phyloP scores from a whole-genome alignment of 2,888 invertebrate species.

The Schizaphis graminum region DNA sequence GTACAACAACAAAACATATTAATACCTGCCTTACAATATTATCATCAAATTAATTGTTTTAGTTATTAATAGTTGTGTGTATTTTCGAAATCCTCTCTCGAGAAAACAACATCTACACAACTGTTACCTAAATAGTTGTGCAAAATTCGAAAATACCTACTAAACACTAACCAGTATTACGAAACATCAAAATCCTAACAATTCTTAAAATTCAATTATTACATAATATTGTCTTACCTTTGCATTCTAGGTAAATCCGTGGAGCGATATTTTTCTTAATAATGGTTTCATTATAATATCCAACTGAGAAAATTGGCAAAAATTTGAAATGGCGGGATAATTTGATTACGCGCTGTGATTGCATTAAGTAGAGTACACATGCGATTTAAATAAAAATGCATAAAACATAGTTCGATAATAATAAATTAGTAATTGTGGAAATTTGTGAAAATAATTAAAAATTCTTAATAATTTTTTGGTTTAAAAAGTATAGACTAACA shows the following conservation, averaged over 20 bases:
- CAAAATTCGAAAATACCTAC: not conserved
- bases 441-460: conserved; percentile 10
- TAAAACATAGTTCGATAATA: conserved; percentile 35
- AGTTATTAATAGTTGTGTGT: not conserved
- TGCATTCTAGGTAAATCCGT: conserved; percentile 15
- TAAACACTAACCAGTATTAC: not conserved
- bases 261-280: not conserved
- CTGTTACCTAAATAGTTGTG: not conserved
- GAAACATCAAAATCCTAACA: not conserved
- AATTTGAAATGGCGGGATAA: conserved; percentile 19
- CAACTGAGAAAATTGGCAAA: not conserved
- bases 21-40: not conserved
- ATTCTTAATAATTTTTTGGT: conserved; percentile 18
- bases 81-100: not conserved
- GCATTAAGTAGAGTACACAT: conserved; percentile 29
- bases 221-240: conserved; percentile 21
- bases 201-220: not conserved
- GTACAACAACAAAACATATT: not conserved
- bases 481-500: conserved; percentile 46
- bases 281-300: not conserved
- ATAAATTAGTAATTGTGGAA: conserved; percentile 4
- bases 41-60: not conserved
- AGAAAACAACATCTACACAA: not conserved
- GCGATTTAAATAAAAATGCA: conserved; percentile 26
- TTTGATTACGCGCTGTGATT: conserved; percentile 27